Base-by-base conservation (phyloP, 2,113 vertebrate species). In the Poecilia latipinna region DNA sequence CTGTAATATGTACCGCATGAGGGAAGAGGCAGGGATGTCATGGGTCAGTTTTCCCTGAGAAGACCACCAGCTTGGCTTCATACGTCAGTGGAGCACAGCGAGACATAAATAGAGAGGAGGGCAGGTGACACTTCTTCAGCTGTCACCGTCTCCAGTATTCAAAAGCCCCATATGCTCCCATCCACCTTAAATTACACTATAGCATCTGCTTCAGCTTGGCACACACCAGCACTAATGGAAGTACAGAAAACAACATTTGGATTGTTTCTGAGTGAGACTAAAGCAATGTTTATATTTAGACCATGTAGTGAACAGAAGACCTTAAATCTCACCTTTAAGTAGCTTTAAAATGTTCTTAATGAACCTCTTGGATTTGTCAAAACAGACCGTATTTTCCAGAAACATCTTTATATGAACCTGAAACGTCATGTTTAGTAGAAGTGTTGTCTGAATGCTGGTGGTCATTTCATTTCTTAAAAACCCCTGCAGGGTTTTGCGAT, bases 21-120 rank as follows among this genome's bases (percentile, higher is more conserved):
- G 74, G 61, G 79, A 67, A 70, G 66, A 37, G 70, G 54, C 29
- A 26, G 28, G 61, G 76, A 68, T 68, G 70, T 70, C 65, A 33
- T 1, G 63, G 82, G 81, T 88, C 78, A 71, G 33, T 70, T 89
- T 88, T 82, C 80, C 66, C 19, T 11, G 57, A 85, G 73, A 44
- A 68, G 19, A 69, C 69, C 70, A 68, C 33, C 74, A 83, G 80
- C 79, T 76, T 82, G 70, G 72, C 70, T 72, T 81, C 63, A 74
- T 72, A 77, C 68, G 62, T 83, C 68, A 65, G 29, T 31, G 61
- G 64, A 77, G 31, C 6, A 69, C 24, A 71, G 31, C 28, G 26
- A 76, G 69, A 78, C 74, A 76, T 48, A 78, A 80, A 84, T 74
- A 79, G 84, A 80, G 72, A 72, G 12, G 65, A 26, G 78, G 66